Conservation (phyloP, 2,888 invertebrate genomes). For the Pseudoips prasinana region DNA sequence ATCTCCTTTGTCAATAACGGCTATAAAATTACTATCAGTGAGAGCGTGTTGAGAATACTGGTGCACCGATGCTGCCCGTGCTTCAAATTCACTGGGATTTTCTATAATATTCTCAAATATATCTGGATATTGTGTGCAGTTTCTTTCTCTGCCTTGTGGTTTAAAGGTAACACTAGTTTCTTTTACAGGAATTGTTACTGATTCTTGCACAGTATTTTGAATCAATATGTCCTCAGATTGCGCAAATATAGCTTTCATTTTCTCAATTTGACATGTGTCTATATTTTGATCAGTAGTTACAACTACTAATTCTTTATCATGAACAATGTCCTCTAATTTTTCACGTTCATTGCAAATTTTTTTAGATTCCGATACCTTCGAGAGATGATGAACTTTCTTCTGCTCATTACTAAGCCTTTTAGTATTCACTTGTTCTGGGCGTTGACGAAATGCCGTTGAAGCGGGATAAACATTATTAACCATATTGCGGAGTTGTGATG, state of each 20-base stretch:
- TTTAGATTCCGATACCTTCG: too few species aligned
- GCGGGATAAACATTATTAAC: too few species aligned
- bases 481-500: too few species aligned
- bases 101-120: neutral
- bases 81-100: neutral
- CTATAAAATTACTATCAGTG: constrained; percentile 26
- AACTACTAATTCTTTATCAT: constrained; percentile 25
- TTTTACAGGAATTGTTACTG: neutral
- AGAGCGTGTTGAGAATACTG: neutral
- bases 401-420: too few species aligned
- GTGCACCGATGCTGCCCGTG: neutral
- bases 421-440: too few species aligned
- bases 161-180: neutral
- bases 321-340: too few species aligned
- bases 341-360: too few species aligned
- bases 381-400: too few species aligned
- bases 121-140: neutral
- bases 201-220: too few species aligned
- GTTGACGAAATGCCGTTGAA: too few species aligned
- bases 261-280: too few species aligned
- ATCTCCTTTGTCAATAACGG: constrained; percentile 42
- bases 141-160: neutral
- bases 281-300: constrained; percentile 20
- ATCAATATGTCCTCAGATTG: constrained; percentile 9
- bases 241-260: constrained; percentile 19